These are phyloP conservation scores for Sylvicola fuscatus DNA, from an alignment of 2,888 invertebrate genomes.

Conservation along the genomic window DNA sequence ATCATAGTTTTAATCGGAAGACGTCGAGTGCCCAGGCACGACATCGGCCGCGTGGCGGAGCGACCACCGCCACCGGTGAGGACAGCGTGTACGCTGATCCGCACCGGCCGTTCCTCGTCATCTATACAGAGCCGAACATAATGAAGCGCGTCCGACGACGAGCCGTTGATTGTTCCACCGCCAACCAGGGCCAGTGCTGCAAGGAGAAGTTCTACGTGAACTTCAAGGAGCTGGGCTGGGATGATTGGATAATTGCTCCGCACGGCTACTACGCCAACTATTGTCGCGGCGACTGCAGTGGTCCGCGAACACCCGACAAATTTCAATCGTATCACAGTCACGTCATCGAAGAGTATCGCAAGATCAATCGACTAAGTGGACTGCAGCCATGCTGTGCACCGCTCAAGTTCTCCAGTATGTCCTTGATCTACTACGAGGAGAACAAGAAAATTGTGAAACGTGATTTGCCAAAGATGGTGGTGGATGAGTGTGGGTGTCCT, in stretches of 20 bases:
- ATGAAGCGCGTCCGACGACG: slow-evolving; percentile 53
- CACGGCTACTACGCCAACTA: slow-evolving; percentile 86
- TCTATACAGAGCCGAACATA: slow-evolving; percentile 51
- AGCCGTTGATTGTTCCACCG: slow-evolving; percentile 59
- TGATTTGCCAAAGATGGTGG: slow-evolving; percentile 88
- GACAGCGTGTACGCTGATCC: slow-evolving; percentile 26
- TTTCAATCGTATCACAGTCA: slow-evolving; percentile 78
- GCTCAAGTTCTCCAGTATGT: slow-evolving; percentile 78
- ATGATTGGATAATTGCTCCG: slow-evolving; percentile 85
- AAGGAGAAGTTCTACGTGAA: slow-evolving; percentile 82
- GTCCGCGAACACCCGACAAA: slow-evolving; percentile 56
- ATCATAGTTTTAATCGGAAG: too few relatives aligned
- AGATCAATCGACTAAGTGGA: slow-evolving; percentile 49
- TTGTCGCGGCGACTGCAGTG: slow-evolving; percentile 74
- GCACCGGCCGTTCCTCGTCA: slow-evolving; percentile 64
- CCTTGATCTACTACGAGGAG: slow-evolving; percentile 76
- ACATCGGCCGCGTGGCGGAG: too few relatives aligned
- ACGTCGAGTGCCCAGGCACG: too few relatives aligned
- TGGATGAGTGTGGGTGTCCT: slow-evolving; percentile 89
- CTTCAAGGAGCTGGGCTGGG: slow-evolving; percentile 82
- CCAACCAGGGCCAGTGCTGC: slow-evolving; percentile 54
- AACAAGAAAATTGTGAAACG: slow-evolving; percentile 78
- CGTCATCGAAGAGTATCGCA: slow-evolving; percentile 74
- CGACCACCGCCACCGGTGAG: too few relatives aligned
- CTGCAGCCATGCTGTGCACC: slow-evolving; percentile 87